A percentile compares a stretch with the other conserved stretches of the same genome.
Evolutionary conservation across 2,888 invertebrate species (phyloP).

Genomic region (Molorchus minor): DNA sequence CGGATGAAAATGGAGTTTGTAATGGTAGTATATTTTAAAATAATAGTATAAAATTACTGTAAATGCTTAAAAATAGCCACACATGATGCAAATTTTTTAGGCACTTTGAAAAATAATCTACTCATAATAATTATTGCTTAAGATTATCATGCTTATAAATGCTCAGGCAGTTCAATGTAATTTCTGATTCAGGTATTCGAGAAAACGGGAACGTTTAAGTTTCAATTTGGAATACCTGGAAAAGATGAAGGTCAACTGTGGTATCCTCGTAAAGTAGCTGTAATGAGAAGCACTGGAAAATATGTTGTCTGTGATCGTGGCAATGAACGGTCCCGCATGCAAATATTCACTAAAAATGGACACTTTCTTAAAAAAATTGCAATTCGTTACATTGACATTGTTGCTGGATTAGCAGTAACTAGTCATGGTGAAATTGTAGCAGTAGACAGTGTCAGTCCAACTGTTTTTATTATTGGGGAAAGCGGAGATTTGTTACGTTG

Average conservation of each 20-base stretch:
- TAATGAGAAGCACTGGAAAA: constrained; percentile 86
- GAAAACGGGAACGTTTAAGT: constrained; percentile 91
- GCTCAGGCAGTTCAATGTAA: too few relatives aligned
- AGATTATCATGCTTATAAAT: too few relatives aligned
- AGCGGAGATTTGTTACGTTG: constrained; percentile 91
- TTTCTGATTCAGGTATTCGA: constrained; percentile 91
- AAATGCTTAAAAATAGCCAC: too few relatives aligned
- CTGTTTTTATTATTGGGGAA: constrained; percentile 93
- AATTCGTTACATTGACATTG: constrained; percentile 86
- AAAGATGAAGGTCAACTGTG: constrained; percentile 96
- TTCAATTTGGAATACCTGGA: constrained; percentile 94
- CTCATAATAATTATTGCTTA: too few relatives aligned
- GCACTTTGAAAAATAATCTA: too few relatives aligned
- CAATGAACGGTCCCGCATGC: constrained; percentile 96
- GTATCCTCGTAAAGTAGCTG: constrained; percentile 96
- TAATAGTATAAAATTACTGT: too few relatives aligned
- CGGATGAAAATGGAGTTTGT: too few relatives aligned
- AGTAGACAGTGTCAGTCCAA: constrained; percentile 96
- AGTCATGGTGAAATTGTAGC: constrained; percentile 93
- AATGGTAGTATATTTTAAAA: too few relatives aligned
- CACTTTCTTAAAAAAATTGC: constrained; percentile 96
- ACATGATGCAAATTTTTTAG: too few relatives aligned
- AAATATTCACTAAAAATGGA: constrained; percentile 95
- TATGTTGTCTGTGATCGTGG: constrained; percentile 98
- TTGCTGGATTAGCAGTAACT: constrained; percentile 94